Evolutionary conservation across 2,888 invertebrate species (phyloP), one percentile per base, ranked within the genome.

Genomic region (Pecten maximus): DNA sequence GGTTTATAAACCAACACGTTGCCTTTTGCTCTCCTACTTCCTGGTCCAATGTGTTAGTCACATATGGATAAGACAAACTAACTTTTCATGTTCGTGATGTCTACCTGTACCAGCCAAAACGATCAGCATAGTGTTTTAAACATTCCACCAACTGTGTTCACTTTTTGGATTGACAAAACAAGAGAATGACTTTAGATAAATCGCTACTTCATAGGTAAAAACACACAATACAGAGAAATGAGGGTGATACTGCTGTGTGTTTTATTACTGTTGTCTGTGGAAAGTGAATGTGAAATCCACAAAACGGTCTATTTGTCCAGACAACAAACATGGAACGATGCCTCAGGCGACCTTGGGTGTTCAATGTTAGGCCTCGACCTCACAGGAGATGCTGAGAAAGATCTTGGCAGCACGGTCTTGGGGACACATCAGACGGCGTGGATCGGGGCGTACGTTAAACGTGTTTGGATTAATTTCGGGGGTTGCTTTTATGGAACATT

Each of bases 401-500:
- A n/a, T 8, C 16, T 60, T n/a, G 60, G 23, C 23, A n/a, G n/a
- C n/a, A n/a, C 23, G 16, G 8, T 2, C 8, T 60, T 6, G 60
- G 60, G 23, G 0, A 2, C 8, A 60, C 1, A n/a, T 60, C 23
- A 23, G 2, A 60, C 60, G 6, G 60, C 23, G 2, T 60, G 60
- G 60, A 60, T 60, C 2, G 60, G 60, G n/a, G 60, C n/a, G 60
- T n/a, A 60, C 60, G 60, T 23, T 16, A 60, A 60, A 60, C 60
- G 60, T 60, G 60, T 60, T n/a, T 60, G 60, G 60, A n/a, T 60
- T 23, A 60, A 60, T 60, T 60, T 60, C 60, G 60, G 23, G 23
- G 60, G 60, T n/a, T 60, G 60, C 23, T 60, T 23, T 60, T 60
- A n/a, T 60, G 60, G 60, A n/a, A 16, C 0, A 23, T 60, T 60